Evolutionary conservation across 2,888 invertebrate species (phyloP), one percentile per base, ranked within the genome.

Genomic region (Drosophila kanekoi): DNA sequence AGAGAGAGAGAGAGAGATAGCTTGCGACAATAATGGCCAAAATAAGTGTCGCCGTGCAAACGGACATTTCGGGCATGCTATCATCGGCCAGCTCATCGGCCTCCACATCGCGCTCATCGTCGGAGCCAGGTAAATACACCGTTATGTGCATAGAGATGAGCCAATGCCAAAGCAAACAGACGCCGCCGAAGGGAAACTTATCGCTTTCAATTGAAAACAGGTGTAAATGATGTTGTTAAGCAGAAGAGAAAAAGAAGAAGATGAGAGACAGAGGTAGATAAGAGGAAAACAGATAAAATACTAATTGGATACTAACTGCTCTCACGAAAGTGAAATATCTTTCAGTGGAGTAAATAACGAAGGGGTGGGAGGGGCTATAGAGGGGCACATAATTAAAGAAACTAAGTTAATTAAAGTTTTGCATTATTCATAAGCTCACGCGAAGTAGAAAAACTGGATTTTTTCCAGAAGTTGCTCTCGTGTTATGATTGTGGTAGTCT

Each of bases 1-100:
- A 66, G 65, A 32, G 40, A 54, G 18, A 49, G n/a, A 32, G 16
- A 40, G 32, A 9, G 11, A 49, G 52, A 20, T 35, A 56, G 45
- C 45, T 45, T 20, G 18, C 14, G 43, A 43, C 38, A 52, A n/a
- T 63, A 28, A 89, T 83, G 81, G 80, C 81, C 72, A 91, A 90
- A 86, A 66, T 87, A 58, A 83, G 88, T 81, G 90, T 92, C 65
- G 92, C 91, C 64, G 91, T 92, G 14, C 92, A 92, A 83, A 92
- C 92, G 62, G 92, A 92, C 77, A 80, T 92, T 63, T 89, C 81
- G 37, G 91, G 91, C 71, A 88, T 91, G 85, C 84, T 91, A 41
- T 90, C 88, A 41, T 90, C 88, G 37, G 75, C 83, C 64, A 86
- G 81, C 70, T 83, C 89, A 32, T 89, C 90, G 61, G 65, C 81